Evolutionary conservation across 2,888 invertebrate genomes (phyloP).

Genomic region (Steinernema hermaphroditum): DNA sequence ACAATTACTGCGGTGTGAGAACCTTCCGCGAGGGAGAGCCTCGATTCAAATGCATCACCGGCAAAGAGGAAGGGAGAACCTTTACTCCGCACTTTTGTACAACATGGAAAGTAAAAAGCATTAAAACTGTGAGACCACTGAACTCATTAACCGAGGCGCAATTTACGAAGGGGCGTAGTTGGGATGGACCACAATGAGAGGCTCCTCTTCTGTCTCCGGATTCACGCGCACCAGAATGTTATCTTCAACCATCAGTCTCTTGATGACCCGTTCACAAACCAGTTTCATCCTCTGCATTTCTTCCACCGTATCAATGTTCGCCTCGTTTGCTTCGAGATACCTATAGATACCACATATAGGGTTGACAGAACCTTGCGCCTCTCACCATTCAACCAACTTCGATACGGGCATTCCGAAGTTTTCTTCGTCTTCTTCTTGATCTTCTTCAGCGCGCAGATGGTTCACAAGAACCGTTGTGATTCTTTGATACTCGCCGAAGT

Average conservation of each 20-base stretch:
- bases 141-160: background rate
- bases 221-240: conserved; percentile 43
- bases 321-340: conserved; percentile 80
- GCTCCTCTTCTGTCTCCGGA: conserved; percentile 73
- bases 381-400: conserved; percentile 85
- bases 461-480: conserved; percentile 87
- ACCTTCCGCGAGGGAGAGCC: too few relatives aligned
- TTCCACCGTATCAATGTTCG: conserved; percentile 73
- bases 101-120: background rate
- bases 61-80: too few relatives aligned
- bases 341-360: conserved; percentile 39
- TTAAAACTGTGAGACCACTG: conserved; percentile 13
- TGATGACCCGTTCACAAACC: conserved; percentile 89
- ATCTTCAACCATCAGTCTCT: conserved; percentile 76
- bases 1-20: too few relatives aligned
- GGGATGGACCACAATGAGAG: conserved; percentile 89
- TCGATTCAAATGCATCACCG: too few relatives aligned
- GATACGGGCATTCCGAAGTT: conserved; percentile 59
- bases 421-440: conserved; percentile 57
- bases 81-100: conserved; percentile 20
- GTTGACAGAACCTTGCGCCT: too few relatives aligned
- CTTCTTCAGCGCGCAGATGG: conserved; percentile 84
- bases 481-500: conserved; percentile 90
- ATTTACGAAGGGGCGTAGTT: conserved; percentile 76
- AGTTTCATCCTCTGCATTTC: conserved; percentile 85